Conservation (phyloP, 2,888 invertebrate genomes). For the Penaeus monodon region DNA sequence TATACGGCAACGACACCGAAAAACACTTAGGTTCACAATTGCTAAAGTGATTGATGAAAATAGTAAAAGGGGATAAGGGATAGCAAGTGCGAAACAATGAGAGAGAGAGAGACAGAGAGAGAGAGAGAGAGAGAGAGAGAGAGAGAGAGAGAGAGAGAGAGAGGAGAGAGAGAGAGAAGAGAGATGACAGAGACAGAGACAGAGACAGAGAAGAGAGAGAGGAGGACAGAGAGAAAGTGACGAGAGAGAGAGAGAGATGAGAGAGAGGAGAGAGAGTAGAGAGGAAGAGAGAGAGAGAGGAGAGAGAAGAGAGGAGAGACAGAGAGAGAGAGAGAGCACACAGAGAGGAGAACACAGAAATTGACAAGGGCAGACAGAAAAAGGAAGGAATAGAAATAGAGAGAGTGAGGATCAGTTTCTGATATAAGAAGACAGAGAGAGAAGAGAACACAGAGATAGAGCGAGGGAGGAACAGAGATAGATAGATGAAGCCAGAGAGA, state of each 20-base stretch:
- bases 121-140: neutral
- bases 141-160: neutral
- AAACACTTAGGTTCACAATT: too few relatives aligned
- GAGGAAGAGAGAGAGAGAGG: too few relatives aligned
- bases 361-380: neutral
- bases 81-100: neutral
- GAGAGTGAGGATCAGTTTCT: too few relatives aligned
- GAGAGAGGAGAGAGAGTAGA: neutral
- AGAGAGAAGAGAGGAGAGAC: neutral
- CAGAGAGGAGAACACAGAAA: neutral
- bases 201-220: neutral
- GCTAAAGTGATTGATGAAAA: too few relatives aligned
- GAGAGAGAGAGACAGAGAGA: neutral
- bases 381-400: neutral
- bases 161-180: conserved; percentile 4
- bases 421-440: neutral
- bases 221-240: conserved; percentile 2
- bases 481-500: too few relatives aligned
- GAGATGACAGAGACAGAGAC: neutral
- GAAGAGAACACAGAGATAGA: neutral
- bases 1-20: too few relatives aligned
- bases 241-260: neutral
- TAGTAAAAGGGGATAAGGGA: neutral
- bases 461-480: neutral
- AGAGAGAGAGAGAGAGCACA: neutral